Evolutionary conservation across 2,113 vertebrate genomes (phyloP).

Genomic region (Gallinago paraguaiae): DNA sequence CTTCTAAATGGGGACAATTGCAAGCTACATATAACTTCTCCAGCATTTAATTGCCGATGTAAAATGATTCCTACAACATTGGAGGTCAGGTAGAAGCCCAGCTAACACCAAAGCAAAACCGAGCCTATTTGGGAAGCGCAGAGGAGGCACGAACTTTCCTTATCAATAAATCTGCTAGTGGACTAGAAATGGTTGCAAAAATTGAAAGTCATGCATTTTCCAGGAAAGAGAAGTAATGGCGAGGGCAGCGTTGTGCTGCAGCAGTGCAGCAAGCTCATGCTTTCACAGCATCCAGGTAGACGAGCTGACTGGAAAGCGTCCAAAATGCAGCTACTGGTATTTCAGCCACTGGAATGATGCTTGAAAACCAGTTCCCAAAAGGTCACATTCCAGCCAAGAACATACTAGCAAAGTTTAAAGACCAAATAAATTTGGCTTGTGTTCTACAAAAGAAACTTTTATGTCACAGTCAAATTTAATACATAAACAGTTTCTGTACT

Average conservation of each 20-base stretch:
- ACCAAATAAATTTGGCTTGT: not conserved
- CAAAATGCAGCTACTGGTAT: not conserved
- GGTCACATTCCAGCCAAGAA: not conserved
- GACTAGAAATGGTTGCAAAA: slow-evolving; percentile 10
- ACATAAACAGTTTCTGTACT: not conserved
- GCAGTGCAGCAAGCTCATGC: not conserved
- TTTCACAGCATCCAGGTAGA: slow-evolving; percentile 17
- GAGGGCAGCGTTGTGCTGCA: not conserved
- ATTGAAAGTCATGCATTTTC: not conserved
- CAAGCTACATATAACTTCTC: slow-evolving; percentile 57
- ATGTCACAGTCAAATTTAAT: not conserved
- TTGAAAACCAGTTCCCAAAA: slow-evolving; percentile 2
- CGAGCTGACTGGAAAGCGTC: not conserved
- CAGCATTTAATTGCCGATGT: slow-evolving; percentile 44
- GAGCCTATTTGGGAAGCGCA: not conserved
- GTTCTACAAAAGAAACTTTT: not conserved
- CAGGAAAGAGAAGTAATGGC: not conserved
- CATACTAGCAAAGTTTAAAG: not conserved
- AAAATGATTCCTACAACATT: slow-evolving; percentile 42
- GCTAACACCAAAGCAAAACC: not conserved
- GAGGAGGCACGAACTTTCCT: not conserved
- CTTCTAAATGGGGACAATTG: slow-evolving; percentile 67
- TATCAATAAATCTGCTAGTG: slow-evolving; percentile 6
- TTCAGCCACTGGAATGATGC: not conserved
- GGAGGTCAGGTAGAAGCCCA: slow-evolving; percentile 54